Percentiles rank a stretch among this genome's conserved stretches.
Conservation (phyloP, 2,797 vertebrate genomes). For the Hirundo rustica region DNA sequence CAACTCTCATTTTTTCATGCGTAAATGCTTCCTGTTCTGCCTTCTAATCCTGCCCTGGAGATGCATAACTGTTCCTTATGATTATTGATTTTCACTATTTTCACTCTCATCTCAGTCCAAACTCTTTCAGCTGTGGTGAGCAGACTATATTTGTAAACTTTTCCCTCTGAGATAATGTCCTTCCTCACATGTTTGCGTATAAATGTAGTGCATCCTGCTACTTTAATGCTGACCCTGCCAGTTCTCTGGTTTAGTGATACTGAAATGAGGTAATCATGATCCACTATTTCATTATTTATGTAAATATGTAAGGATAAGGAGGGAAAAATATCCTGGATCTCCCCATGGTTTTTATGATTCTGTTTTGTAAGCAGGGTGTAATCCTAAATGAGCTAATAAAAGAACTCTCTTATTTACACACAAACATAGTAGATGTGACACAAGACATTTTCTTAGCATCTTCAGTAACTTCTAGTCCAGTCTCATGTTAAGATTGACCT, state of each 20-base stretch:
- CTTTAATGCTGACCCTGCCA: background rate
- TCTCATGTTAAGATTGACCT: background rate
- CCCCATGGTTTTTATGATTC: background rate
- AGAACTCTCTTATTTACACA: background rate
- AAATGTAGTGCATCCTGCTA: slow-evolving; percentile 9
- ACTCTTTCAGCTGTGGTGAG: slow-evolving; percentile 41
- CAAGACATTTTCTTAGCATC: background rate
- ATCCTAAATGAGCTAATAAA: background rate
- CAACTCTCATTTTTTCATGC: slow-evolving; percentile 36
- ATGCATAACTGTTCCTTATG: slow-evolving; percentile 44
- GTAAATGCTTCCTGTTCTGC: slow-evolving; percentile 60
- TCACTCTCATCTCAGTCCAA: slow-evolving; percentile 62
- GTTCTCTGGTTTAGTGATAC: background rate
- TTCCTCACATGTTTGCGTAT: slow-evolving; percentile 20
- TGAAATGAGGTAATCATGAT: background rate
- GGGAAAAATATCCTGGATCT: background rate
- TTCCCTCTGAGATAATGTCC: slow-evolving; percentile 45
- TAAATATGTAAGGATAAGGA: background rate
- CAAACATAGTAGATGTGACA: background rate
- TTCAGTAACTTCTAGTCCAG: background rate
- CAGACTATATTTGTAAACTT: slow-evolving; percentile 51
- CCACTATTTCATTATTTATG: background rate
- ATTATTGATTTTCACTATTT: slow-evolving; percentile 59
- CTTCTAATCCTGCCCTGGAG: slow-evolving; percentile 66
- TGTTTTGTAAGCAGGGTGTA: background rate